phyloP scores from a whole-genome alignment of 2,888 invertebrate species.

The Asteroscopus sphinx region DNA sequence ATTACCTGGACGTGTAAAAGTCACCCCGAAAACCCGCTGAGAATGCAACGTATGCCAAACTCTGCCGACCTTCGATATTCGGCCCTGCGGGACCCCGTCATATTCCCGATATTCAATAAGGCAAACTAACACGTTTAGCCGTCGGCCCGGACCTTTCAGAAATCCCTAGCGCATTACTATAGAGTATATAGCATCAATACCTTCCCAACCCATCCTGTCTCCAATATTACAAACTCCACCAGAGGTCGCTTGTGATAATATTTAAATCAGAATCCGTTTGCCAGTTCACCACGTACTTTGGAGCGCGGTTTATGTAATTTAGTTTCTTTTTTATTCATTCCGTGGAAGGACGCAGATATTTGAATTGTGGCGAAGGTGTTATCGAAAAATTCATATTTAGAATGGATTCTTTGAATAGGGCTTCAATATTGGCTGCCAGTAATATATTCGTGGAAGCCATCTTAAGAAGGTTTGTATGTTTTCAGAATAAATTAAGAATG shows the following conservation, averaged over 20 bases:
- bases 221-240: conserved; percentile 63
- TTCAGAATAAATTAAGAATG: no score
- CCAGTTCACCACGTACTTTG: conserved; percentile 49
- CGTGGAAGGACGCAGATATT: conserved; percentile 14
- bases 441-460: conserved; percentile 1
- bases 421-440: conserved; percentile 3
- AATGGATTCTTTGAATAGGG: background rate
- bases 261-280: conserved; percentile 72
- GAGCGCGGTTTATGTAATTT: conserved; percentile 51
- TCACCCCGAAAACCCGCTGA: conserved; percentile 73
- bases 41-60: conserved; percentile 74
- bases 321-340: conserved; percentile 50
- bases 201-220: conserved; percentile 48
- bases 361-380: conserved; percentile 14
- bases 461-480: background rate
- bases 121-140: conserved; percentile 83
- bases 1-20: conserved; percentile 74
- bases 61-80: conserved; percentile 70
- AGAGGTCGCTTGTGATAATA: conserved; percentile 69
- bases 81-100: conserved; percentile 76
- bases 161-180: conserved; percentile 78
- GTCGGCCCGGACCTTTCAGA: conserved; percentile 74
- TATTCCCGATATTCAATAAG: conserved; percentile 85
- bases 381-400: conserved; percentile 25
- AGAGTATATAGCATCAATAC: conserved; percentile 64